Percentiles rank a stretch among this genome's conserved stretches.
phyloP scores from a whole-genome alignment of 2,888 invertebrate genomes.

The Pemphredon lugubris region DNA sequence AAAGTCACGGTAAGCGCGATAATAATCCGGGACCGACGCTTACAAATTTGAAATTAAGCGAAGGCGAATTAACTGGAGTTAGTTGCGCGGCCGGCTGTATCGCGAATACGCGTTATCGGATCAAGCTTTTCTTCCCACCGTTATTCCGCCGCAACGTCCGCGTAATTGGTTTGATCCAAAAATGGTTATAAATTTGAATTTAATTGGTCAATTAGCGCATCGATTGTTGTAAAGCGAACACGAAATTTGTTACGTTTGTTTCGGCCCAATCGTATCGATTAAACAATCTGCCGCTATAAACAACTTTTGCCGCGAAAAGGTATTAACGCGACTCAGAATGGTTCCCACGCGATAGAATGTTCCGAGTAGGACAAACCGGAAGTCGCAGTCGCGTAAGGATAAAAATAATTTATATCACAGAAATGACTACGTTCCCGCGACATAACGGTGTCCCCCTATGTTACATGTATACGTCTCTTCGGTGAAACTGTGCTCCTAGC shows the following conservation, averaged over 20 bases:
- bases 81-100: background rate
- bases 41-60: background rate
- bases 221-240: constrained; percentile 15
- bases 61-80: constrained; percentile 4
- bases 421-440: too few species aligned
- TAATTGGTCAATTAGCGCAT: constrained; percentile 25
- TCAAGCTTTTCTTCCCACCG: background rate
- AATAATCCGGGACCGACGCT: constrained; percentile 4
- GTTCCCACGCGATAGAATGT: too few species aligned
- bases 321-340: too few species aligned
- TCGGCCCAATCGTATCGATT: too few species aligned
- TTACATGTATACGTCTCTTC: too few species aligned
- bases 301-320: too few species aligned
- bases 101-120: background rate
- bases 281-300: too few species aligned
- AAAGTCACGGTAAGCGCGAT: constrained; percentile 1
- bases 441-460: too few species aligned
- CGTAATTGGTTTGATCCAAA: constrained; percentile 21
- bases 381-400: too few species aligned
- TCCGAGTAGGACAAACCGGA: too few species aligned
- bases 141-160: background rate
- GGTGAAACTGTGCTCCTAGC: too few species aligned
- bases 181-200: constrained; percentile 13
- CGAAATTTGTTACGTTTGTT: background rate
- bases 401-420: too few species aligned